Conservation (phyloP, 2,888 invertebrate genomes). For the Psococerastis gibbosa region DNA sequence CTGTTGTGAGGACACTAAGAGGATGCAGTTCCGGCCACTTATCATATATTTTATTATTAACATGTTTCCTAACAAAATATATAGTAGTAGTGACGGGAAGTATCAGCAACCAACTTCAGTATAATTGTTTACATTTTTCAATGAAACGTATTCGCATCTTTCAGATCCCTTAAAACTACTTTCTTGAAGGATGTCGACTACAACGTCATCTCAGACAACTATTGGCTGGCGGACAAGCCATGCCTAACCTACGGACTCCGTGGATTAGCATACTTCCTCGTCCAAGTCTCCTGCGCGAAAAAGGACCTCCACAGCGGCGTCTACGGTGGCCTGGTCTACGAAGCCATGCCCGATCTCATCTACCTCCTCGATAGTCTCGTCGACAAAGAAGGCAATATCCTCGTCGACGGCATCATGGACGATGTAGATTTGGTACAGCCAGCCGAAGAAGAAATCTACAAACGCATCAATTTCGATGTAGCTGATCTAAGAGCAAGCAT, state of each 20-base stretch:
- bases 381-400: constrained; percentile 71
- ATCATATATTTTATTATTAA: too few relatives aligned
- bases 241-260: constrained; percentile 93
- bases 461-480: constrained; percentile 35
- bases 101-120: too few relatives aligned
- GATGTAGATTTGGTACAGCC: constrained; percentile 35
- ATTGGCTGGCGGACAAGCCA: constrained; percentile 93
- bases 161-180: constrained; percentile 44
- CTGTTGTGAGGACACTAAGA: too few relatives aligned
- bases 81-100: too few relatives aligned
- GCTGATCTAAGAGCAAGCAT: constrained; percentile 36
- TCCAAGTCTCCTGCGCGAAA: constrained; percentile 71
- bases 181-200: constrained; percentile 76
- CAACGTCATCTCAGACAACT: constrained; percentile 96
- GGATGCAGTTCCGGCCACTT: too few relatives aligned
- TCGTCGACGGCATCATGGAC: constrained; percentile 64
- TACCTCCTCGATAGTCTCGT: constrained; percentile 67
- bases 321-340: constrained; percentile 86
- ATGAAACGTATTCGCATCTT: too few relatives aligned
- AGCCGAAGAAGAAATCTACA: constrained; percentile 29
- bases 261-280: constrained; percentile 78
- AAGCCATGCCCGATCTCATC: constrained; percentile 82
- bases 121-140: too few relatives aligned
- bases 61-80: too few relatives aligned
- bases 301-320: constrained; percentile 94